Evolutionary conservation across 2,113 vertebrate genomes (phyloP).

Genomic region (Phocoena phocoena): DNA sequence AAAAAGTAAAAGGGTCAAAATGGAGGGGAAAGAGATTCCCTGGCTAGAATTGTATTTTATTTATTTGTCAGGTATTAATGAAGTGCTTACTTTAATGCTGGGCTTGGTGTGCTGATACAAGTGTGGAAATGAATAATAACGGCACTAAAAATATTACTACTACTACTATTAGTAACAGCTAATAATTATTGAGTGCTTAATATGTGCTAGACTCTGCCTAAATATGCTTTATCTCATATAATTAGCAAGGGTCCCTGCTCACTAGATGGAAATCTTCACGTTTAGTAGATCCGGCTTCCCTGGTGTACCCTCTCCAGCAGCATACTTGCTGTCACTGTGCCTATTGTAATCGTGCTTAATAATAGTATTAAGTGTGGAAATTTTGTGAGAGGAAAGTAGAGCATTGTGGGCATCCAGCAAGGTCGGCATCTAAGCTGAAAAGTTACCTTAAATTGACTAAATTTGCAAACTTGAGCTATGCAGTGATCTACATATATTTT

Average conservation of each 20-base stretch:
- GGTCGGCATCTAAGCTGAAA: not conserved
- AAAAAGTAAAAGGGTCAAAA: not conserved
- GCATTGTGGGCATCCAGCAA: not conserved
- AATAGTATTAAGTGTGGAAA: not conserved
- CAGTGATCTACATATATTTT: accelerated
- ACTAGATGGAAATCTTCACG: not conserved
- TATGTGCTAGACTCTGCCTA: not conserved
- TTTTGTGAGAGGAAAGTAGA: not conserved
- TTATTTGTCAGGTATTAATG: not conserved
- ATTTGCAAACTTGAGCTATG: not conserved
- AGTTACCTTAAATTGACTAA: accelerated
- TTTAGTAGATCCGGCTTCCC: not conserved
- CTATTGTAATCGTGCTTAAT: no score
- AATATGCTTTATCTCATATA: not conserved
- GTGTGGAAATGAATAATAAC: accelerated
- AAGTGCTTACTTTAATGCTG: not conserved
- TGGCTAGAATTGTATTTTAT: not conserved
- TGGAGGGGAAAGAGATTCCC: not conserved
- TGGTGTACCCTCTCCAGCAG: accelerated
- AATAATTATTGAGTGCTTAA: accelerated
- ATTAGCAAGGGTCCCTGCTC: not conserved
- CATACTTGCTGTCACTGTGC: not conserved
- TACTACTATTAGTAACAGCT: not conserved
- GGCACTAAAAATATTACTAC: accelerated
- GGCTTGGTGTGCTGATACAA: accelerated